Percentiles rank a stretch among this genome's conserved stretches.
Conservation (phyloP, 2,888 invertebrate species). For the Metellina segmentata region DNA sequence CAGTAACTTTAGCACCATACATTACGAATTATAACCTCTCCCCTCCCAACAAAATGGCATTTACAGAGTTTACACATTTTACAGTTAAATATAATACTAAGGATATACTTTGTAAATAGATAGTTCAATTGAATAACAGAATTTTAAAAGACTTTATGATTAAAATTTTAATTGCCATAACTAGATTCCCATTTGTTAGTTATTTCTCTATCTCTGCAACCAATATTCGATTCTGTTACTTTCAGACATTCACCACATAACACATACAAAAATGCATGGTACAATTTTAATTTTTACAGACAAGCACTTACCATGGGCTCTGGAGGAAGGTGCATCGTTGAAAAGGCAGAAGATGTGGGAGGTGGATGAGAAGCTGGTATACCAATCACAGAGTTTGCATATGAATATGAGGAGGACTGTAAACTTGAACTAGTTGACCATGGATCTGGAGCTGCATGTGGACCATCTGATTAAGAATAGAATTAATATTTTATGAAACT, state of each 20-base stretch:
- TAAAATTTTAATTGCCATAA: too few species aligned
- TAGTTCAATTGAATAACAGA: too few species aligned
- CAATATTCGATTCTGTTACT: too few species aligned
- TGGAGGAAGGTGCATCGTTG: constrained; percentile 80
- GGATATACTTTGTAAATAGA: neutral
- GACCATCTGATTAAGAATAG: constrained; percentile 73
- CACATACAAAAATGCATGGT: neutral
- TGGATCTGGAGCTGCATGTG: constrained; percentile 79
- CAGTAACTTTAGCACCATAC: too few species aligned
- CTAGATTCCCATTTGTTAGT: too few species aligned
- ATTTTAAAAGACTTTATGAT: too few species aligned
- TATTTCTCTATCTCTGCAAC: too few species aligned
- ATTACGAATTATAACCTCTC: too few species aligned
- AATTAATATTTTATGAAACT: neutral
- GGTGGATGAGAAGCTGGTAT: constrained; percentile 80
- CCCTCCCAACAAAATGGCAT: too few species aligned
- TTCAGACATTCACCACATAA: too few species aligned
- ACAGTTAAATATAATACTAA: neutral
- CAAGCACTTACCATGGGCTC: constrained; percentile 78
- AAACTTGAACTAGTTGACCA: constrained; percentile 80
- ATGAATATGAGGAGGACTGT: constrained; percentile 79
- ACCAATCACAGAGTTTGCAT: constrained; percentile 80
- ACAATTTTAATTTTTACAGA: neutral
- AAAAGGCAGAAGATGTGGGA: constrained; percentile 80
- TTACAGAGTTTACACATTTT: neutral